Evolutionary conservation across 1,140 invertebrate species (phyloP).

Genomic region (Agrypnia vestita): DNA sequence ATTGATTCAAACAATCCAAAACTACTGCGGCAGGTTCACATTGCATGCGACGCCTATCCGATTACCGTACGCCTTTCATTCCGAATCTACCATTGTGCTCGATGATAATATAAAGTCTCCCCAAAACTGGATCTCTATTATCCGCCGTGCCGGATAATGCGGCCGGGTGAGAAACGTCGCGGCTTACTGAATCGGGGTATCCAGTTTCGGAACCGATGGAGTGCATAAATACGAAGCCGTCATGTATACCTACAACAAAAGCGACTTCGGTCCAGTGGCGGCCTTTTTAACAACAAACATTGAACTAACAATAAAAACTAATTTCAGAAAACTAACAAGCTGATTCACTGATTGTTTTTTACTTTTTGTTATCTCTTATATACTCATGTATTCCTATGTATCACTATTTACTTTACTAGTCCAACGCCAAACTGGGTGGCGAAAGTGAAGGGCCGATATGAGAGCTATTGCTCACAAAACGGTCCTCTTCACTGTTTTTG

Average conservation of each 20-base stretch:
- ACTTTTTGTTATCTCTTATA: too few relatives aligned
- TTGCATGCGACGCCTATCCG: conserved; percentile 2
- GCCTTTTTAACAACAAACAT: too few relatives aligned
- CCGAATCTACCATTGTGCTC: neutral
- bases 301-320: too few relatives aligned
- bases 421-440: too few relatives aligned
- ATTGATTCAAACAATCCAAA: too few relatives aligned
- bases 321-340: too few relatives aligned
- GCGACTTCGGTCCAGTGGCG: conserved; percentile 12
- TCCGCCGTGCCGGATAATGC: conserved; percentile 7
- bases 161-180: conserved; percentile 20
- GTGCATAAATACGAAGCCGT: conserved; percentile 25
- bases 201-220: conserved; percentile 26
- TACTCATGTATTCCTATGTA: too few relatives aligned
- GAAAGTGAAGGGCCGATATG: too few relatives aligned
- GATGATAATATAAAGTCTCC: neutral
- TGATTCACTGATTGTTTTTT: too few relatives aligned
- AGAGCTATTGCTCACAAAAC: too few relatives aligned
- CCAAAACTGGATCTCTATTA: conserved; percentile 22
- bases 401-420: too few relatives aligned
- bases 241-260: conserved; percentile 33
- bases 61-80: conserved; percentile 22
- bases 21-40: neutral
- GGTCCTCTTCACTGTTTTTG: too few relatives aligned
- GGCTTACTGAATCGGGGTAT: neutral